Percentiles rank a stretch among this genome's conserved stretches.
Evolutionary conservation across 1,140 invertebrate species (phyloP).

Genomic region (Drosophila auraria): DNA sequence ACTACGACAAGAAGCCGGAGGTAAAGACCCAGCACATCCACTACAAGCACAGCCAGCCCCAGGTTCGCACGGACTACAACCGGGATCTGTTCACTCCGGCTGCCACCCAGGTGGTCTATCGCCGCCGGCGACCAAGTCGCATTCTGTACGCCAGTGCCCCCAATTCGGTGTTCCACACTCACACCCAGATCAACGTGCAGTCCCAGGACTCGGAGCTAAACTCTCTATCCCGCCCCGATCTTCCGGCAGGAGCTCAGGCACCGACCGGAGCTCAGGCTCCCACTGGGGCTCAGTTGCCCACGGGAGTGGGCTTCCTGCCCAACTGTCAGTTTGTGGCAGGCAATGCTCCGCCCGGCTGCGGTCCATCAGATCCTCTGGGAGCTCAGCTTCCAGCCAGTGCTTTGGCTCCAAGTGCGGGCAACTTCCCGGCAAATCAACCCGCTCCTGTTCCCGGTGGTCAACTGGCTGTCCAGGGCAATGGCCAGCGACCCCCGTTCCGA

Average conservation of each 20-base stretch:
- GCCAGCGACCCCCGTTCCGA: slow-evolving; percentile 18
- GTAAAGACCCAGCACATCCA: slow-evolving; percentile 71
- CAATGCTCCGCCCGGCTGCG: slow-evolving; percentile 45
- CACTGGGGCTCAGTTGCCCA: slow-evolving; percentile 16
- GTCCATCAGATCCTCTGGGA: slow-evolving; percentile 31
- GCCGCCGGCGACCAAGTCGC: slow-evolving; percentile 54
- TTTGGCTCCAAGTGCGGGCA: slow-evolving; percentile 25
- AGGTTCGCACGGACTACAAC: slow-evolving; percentile 46
- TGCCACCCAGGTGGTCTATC: slow-evolving; percentile 53
- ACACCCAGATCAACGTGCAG: slow-evolving; percentile 75
- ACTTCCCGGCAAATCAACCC: slow-evolving; percentile 37
- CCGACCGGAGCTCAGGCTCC: slow-evolving; percentile 32
- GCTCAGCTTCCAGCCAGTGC: slow-evolving; percentile 50
- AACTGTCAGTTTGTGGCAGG: slow-evolving; percentile 41
- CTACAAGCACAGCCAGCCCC: slow-evolving; percentile 54
- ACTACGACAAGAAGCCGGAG: slow-evolving; percentile 72
- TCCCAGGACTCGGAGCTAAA: slow-evolving; percentile 73
- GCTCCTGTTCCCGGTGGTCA: slow-evolving; percentile 42
- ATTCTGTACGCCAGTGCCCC: slow-evolving; percentile 70
- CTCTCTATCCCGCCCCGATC: slow-evolving; percentile 46
- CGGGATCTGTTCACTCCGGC: slow-evolving; percentile 50
- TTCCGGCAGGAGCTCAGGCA: slow-evolving; percentile 16
- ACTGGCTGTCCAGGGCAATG: slow-evolving; percentile 42
- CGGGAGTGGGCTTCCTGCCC: slow-evolving; percentile 16
- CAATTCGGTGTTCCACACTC: slow-evolving; percentile 76